Evolutionary conservation across 1,140 invertebrate species (phyloP).

Genomic region (Delia radicum): DNA sequence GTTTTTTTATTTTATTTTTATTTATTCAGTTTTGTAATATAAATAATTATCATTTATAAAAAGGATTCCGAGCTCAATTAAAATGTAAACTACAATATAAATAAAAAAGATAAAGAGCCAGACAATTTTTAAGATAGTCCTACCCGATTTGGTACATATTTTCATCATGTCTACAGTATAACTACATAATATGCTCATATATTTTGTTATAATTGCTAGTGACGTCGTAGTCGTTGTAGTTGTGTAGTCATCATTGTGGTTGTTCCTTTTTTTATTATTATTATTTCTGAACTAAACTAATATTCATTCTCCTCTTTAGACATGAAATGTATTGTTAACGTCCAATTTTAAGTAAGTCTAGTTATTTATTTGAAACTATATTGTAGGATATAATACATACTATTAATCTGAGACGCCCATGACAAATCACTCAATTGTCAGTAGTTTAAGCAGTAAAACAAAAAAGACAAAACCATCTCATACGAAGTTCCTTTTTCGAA

Average conservation of each 20-base stretch:
- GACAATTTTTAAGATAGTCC: no score
- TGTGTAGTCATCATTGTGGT: no score
- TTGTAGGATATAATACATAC: constrained; percentile 19
- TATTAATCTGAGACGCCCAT: constrained; percentile 26
- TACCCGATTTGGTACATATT: no score
- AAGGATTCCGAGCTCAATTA: no score
- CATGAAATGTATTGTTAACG: background rate
- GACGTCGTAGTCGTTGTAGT: background rate
- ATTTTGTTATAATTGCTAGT: background rate
- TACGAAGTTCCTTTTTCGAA: no score
- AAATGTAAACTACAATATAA: no score
- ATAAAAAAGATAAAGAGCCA: background rate
- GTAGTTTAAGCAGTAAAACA: background rate
- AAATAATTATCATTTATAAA: no score
- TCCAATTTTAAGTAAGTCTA: background rate
- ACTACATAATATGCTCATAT: background rate
- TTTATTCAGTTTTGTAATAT: no score
- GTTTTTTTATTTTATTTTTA: no score
- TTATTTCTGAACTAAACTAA: background rate
- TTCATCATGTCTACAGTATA: background rate
- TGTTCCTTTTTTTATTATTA: no score
- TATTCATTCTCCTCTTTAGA: background rate
- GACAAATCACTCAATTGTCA: constrained; percentile 31
- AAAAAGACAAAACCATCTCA: no score
- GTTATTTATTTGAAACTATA: constrained; percentile 14